A percentile compares a stretch with the other conserved stretches of the same genome.
These are phyloP conservation scores for Ptychochromis oligacanthus DNA, from an alignment of 2,113 vertebrate genomes.

Conservation along the genomic window DNA sequence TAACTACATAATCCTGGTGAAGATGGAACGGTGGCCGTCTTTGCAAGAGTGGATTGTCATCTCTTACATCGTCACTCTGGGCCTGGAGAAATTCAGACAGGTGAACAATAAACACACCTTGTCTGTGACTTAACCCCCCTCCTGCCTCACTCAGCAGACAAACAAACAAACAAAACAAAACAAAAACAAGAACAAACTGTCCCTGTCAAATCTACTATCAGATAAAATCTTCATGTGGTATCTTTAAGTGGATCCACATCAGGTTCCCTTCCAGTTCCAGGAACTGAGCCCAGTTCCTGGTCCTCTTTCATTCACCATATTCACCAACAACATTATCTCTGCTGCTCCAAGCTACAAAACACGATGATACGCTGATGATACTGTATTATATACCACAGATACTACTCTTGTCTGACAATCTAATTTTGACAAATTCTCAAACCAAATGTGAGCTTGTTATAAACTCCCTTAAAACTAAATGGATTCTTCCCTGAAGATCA, in stretches of 20 bases:
- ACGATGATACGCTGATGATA: accelerated
- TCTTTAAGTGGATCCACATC: background rate
- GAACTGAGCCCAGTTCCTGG: background rate
- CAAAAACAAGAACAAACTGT: too few relatives aligned
- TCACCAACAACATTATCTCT: background rate
- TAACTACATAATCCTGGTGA: conserved; percentile 97
- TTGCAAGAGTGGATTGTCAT: conserved; percentile 96
- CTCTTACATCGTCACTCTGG: conserved; percentile 94
- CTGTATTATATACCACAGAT: background rate
- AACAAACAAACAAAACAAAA: too few relatives aligned
- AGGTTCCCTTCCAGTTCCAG: background rate
- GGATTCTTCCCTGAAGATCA: accelerated
- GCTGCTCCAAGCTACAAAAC: background rate
- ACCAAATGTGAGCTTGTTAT: background rate
- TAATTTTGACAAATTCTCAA: background rate
- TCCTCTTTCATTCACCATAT: too few relatives aligned
- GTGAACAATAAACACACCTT: conserved; percentile 63
- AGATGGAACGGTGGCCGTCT: conserved; percentile 95
- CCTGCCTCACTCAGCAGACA: background rate
- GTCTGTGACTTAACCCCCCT: background rate
- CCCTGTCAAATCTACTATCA: too few relatives aligned
- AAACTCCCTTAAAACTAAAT: too few relatives aligned
- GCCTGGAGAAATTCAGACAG: conserved; percentile 95
- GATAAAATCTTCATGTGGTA: too few relatives aligned
- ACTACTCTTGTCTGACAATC: background rate